These are phyloP conservation scores for Drosophila tropicalis DNA, from an alignment of 1,140 invertebrate genomes.

Conservation along the genomic window DNA sequence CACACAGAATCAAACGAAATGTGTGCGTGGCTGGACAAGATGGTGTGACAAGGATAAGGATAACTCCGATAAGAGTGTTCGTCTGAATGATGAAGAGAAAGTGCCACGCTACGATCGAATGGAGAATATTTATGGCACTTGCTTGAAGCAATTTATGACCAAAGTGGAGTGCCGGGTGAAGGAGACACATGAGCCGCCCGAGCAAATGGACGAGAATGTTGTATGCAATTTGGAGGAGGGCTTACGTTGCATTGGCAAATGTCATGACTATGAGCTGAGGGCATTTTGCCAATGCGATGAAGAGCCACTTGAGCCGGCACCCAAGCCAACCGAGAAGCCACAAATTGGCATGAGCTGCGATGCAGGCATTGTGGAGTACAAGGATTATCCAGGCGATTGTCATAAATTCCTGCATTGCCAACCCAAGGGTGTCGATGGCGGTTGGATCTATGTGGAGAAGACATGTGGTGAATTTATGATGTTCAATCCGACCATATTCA, in stretches of 20 bases:
- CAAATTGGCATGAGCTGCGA: conserved; percentile 65
- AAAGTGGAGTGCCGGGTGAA: conserved; percentile 90
- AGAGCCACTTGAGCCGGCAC: conserved; percentile 34
- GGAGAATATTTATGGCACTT: conserved; percentile 69
- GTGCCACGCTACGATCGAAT: conserved; percentile 73
- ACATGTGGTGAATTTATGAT: conserved; percentile 85
- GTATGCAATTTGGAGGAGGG: conserved; percentile 90
- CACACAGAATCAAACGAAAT: conserved; percentile 82
- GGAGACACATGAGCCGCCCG: conserved; percentile 85
- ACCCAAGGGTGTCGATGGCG: conserved; percentile 63
- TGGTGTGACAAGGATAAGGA: conserved; percentile 89
- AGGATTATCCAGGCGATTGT: conserved; percentile 85
- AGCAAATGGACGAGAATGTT: conserved; percentile 89
- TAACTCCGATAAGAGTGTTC: conserved; percentile 62
- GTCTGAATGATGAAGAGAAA: conserved; percentile 79
- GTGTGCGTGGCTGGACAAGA: conserved; percentile 88
- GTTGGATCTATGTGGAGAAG: conserved; percentile 84
- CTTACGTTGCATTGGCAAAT: conserved; percentile 86
- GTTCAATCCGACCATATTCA: conserved; percentile 86
- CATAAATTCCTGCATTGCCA: conserved; percentile 86
- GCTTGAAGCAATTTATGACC: conserved; percentile 85
- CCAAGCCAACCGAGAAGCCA: conserved; percentile 47
- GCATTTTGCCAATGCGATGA: conserved; percentile 87
- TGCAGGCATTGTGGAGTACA: conserved; percentile 63
- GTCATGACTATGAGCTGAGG: conserved; percentile 89